Base-by-base conservation (phyloP, 2,888 invertebrate genomes). In the Allygus modestus region DNA sequence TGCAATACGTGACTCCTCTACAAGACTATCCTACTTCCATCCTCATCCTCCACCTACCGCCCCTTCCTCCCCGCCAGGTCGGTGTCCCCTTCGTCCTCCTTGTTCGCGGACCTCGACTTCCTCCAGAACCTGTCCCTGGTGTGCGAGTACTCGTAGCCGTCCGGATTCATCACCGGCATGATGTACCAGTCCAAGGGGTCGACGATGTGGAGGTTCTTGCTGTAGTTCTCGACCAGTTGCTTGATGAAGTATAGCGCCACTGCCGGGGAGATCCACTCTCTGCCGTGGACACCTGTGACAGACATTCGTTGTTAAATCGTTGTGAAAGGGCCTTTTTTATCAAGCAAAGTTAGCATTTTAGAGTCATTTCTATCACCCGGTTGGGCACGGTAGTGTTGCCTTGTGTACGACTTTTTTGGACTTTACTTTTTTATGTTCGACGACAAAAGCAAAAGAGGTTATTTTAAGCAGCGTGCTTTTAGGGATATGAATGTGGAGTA, bases 231-330 rank as follows among this genome's bases (percentile, higher is more conserved):
- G 0, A 94, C 94, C 81, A 97, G 90, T 85, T 94, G 92, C 89
- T 96, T 93, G 31, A 96, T 94, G 46, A 96, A 91, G 89, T 93
- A 97, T 0, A 96, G 95, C 7, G 96, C 96, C 0, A 94, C 93
- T 0, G 96, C 95, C 0, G 95, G 94, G 75, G 95, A 95, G 88
- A 97, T 96, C 97, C 97, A 98, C 91, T 98, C 98, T 26, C 98
- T 93, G 0, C 97, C 96, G 88, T 97, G 97, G 87, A 97, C 97
- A 20, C 96, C 95, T 89, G 84, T 28, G 83, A 82, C 82, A 77
- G 31, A 28, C 5, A n/a, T n/a, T n/a, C n/a, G n/a, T 65, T n/a
- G n/a, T n/a, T n/a, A n/a, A n/a, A n/a, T n/a, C n/a, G n/a, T n/a
- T n/a, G n/a, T n/a, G n/a, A n/a, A n/a, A n/a, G n/a, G n/a, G n/a